A percentile compares a stretch with the other conserved stretches of the same genome.
phyloP scores from a whole-genome alignment of 2,797 vertebrate species.

The Anolis apletophallus region DNA sequence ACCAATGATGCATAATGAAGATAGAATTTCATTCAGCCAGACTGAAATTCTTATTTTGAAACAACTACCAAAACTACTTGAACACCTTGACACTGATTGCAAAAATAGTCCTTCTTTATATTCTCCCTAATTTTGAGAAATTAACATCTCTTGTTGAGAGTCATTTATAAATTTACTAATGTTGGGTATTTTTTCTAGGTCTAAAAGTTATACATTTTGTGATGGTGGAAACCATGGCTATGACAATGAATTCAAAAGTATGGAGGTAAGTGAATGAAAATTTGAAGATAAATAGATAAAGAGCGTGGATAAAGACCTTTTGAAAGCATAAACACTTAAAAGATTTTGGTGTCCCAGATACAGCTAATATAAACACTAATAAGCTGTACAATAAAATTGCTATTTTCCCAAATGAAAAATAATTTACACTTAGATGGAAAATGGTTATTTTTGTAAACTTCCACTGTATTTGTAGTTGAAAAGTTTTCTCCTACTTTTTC shows the following conservation, averaged over 20 bases:
- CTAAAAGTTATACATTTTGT: constrained; percentile 69
- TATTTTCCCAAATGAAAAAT: too few species aligned
- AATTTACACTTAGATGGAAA: too few species aligned
- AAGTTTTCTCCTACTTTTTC: too few species aligned
- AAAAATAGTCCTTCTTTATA: not conserved
- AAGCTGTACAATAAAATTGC: too few species aligned
- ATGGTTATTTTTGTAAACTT: too few species aligned
- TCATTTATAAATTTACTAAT: constrained; percentile 38
- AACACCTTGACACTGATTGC: not conserved
- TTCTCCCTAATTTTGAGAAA: not conserved
- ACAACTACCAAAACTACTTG: too few species aligned
- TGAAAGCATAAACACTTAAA: too few species aligned
- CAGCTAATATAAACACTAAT: too few species aligned
- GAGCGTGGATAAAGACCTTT: too few species aligned
- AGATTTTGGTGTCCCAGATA: too few species aligned
- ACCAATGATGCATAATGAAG: not conserved
- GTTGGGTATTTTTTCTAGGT: constrained; percentile 68
- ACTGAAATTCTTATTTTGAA: not conserved
- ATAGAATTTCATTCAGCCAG: not conserved
- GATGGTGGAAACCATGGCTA: constrained; percentile 91
- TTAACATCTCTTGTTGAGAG: not conserved
- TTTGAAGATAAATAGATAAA: too few species aligned
- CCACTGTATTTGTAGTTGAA: too few species aligned
- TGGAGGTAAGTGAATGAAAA: constrained; percentile 86
- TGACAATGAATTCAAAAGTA: constrained; percentile 91